Base-by-base conservation (phyloP, 2,888 invertebrate species). In the Terebella lapidaria region DNA sequence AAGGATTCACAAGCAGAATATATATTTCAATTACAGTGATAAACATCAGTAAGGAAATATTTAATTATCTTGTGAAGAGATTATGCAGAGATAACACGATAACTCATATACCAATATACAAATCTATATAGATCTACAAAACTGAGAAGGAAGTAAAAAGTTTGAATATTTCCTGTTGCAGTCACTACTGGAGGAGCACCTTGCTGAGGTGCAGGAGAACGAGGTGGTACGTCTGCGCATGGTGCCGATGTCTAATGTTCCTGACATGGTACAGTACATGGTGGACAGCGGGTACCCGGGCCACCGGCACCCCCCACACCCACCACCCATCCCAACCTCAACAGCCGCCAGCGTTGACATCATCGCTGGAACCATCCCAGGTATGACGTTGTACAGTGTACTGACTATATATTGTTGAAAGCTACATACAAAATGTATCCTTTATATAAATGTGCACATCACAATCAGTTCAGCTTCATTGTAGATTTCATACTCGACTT, bases 231-330 rank as follows among this genome's bases (percentile, higher is more conserved):
- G 89, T 28, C 85, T 89, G 74, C 83, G 90, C 24, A 84, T 88
- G 57, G 86, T 87, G 42, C 84, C 75, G 60, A 72, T 76, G 71
- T 81, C 80, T 5, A 74, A 80, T 62, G 93, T 94, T 76, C 94
- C 95, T 0, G 94, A 95, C 81, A 92, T 94, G 0, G 83, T 94
- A 57, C 42, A 35, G n/a, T 94, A 94, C 77, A 94, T 94, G 94
- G 84, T 87, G 56, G 87, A 87, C 57, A 46, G 57, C 26, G 51
- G 57, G 1, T 63, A 54, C 29, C 24, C 46, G 29, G 10, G 18
- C 5, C 49, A 10, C 49, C 5, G 49, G 5, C 22, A 49, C 24
- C 10, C 18, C 15, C 10, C 18, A 5, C n/a, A 20, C 15, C 10
- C 27, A 22, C 56, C 56, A 24, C 4, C 4, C 42, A 54, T 20